phyloP scores from a whole-genome alignment of 1,140 invertebrate genomes.

The Rhopalosiphum maidis region DNA sequence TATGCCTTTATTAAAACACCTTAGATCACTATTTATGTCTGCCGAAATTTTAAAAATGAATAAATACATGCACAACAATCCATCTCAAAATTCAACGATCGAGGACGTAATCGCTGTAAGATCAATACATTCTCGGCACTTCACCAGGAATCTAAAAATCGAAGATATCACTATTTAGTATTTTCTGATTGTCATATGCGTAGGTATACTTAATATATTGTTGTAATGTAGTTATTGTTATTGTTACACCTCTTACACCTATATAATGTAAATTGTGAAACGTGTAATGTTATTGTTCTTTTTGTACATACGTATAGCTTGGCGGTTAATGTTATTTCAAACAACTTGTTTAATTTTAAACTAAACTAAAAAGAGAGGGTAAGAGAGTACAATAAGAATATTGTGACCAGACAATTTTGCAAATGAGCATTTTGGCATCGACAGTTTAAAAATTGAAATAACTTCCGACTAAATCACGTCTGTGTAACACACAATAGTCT shows the following conservation, averaged over 20 bases:
- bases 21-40: background rate
- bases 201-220: background rate
- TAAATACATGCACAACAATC: background rate
- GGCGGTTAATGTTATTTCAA: background rate
- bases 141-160: background rate
- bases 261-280: conserved; percentile 10
- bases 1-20: too few species aligned
- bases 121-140: background rate
- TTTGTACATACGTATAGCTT: background rate
- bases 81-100: background rate
- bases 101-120: background rate
- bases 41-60: background rate
- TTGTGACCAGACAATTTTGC: background rate
- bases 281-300: background rate
- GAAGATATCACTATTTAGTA: background rate
- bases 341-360: background rate
- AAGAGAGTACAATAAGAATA: background rate
- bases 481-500: background rate
- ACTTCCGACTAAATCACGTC: background rate
- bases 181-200: conserved; percentile 5
- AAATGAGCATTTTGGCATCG: background rate
- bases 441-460: background rate
- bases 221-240: background rate
- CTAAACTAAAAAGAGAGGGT: background rate
- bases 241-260: conserved; percentile 14